Base-by-base conservation (phyloP, 2,888 invertebrate species). In the Standfussiana lucernea region DNA sequence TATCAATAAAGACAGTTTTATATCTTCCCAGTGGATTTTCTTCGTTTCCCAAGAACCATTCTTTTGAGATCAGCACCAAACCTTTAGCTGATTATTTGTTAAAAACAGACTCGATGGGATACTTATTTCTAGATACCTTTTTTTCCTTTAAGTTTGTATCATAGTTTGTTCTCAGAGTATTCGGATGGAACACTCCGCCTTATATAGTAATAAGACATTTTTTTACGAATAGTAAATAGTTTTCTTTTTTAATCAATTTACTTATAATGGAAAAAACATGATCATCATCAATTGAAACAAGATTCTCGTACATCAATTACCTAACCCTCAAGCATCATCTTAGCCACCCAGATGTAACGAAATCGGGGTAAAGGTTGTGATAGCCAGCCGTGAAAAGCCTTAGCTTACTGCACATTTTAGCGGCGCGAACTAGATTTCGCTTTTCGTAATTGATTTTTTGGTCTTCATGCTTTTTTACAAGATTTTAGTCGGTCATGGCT, bases 311-410 rank as follows among this genome's bases (percentile, higher is more conserved):
- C 18, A 47, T 7, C 42, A 53, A 53, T 80, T 37, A 82, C 59
- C 45, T 56, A 67, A 70, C 15, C 32, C 37, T 28, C 0, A 75
- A 79, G 88, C 85, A 83, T 45, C 88, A 89, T 90, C 87, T 91
- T 91, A 91, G 79, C 4, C 75, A 68, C 65, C 86, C 72, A 40
- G 62, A 71, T 32, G 47, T 79, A 83, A 88, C 83, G 86, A 87
- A 88, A 88, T 87, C 62, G 83, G 88, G 88, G 82, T 86, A 91
- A 90, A 91, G 90, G 90, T 88, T 89, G 87, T 80, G 82, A 87
- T 83, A 89, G 78, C 79, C 77, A 86, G 76, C 87, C 88, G 82
- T 90, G 88, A 88, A 88, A 83, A 85, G 66, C 18, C 37, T 66
- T 70, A 75, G 77, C 45, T 72, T 71, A 70, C 82, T 53, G 84